Percentiles rank a stretch among this genome's conserved stretches.
These are phyloP conservation scores for Magallana nippona DNA, from an alignment of 2,888 invertebrate species.

Conservation along the genomic window DNA sequence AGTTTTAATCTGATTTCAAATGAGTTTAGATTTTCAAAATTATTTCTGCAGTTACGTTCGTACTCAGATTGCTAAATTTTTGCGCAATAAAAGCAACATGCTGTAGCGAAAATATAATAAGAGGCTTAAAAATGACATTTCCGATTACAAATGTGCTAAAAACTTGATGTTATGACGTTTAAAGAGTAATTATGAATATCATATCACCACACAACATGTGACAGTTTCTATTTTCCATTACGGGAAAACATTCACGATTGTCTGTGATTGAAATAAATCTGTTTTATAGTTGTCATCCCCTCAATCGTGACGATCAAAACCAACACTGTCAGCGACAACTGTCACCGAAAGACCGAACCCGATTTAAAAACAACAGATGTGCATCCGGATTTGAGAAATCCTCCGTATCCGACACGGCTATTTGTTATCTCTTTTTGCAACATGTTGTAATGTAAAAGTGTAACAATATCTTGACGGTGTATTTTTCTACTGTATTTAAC, in stretches of 20 bases:
- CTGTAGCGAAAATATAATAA: not conserved
- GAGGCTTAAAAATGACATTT: not conserved
- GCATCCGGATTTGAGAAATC: not conserved
- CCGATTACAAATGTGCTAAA: not conserved
- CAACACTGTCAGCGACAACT: slow-evolving; percentile 15
- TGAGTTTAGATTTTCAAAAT: not conserved
- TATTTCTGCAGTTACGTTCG: not conserved
- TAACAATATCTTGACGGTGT: too few relatives aligned
- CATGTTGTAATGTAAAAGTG: not conserved
- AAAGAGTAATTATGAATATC: not conserved
- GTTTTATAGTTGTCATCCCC: not conserved
- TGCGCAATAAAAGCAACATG: not conserved
- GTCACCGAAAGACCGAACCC: slow-evolving; percentile 10
- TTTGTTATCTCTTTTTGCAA: not conserved
- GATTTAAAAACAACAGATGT: slow-evolving; percentile 22
- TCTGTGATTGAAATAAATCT: not conserved
- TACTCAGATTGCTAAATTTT: not conserved
- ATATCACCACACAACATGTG: slow-evolving; percentile 10
- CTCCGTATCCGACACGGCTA: not conserved
- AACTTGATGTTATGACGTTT: not conserved
- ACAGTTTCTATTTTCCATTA: slow-evolving; percentile 6
- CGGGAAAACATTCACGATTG: not conserved
- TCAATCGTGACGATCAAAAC: not conserved
- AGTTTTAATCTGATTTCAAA: not conserved
- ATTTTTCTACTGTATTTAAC: too few relatives aligned